These are phyloP conservation scores for Alcedo atthis DNA, from an alignment of 2,797 vertebrate genomes.

Conservation along the genomic window DNA sequence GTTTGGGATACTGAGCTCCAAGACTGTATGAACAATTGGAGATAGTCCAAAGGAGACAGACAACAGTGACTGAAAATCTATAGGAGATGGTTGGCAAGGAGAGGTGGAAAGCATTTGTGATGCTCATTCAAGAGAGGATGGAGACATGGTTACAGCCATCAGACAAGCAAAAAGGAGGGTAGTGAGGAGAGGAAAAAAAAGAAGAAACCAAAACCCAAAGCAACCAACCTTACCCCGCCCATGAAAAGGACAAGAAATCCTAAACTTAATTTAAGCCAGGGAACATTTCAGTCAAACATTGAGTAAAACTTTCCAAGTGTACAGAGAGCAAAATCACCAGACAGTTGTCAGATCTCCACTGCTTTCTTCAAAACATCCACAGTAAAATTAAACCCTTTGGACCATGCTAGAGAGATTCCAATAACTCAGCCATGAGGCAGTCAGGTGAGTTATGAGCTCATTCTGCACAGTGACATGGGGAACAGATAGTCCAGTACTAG, in stretches of 20 bases:
- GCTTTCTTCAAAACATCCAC: conserved; percentile 8
- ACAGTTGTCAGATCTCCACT: background rate
- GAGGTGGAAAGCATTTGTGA: background rate
- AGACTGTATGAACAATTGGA: background rate
- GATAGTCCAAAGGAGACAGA: conserved; percentile 42
- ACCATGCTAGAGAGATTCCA: background rate
- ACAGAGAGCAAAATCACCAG: background rate
- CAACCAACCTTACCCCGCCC: background rate
- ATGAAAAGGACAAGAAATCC: background rate
- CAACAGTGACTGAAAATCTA: conserved; percentile 40
- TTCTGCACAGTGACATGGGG: conserved; percentile 17
- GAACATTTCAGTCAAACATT: background rate
- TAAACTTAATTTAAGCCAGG: background rate
- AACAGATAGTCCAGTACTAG: conserved; percentile 41
- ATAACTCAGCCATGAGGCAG: conserved; percentile 18
- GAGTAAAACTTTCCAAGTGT: background rate
- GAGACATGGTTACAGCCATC: background rate
- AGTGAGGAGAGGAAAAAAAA: too few relatives aligned
- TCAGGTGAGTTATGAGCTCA: conserved; percentile 55
- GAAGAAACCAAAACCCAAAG: too few relatives aligned
- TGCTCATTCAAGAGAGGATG: background rate
- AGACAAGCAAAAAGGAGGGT: background rate
- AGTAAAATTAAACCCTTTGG: conserved; percentile 58
- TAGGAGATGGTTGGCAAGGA: conserved; percentile 23
- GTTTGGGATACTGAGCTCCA: conserved; percentile 28